Evolutionary conservation across 2,113 vertebrate species (phyloP), one percentile per base, ranked within the genome.

Genomic region (Bos javanicus): DNA sequence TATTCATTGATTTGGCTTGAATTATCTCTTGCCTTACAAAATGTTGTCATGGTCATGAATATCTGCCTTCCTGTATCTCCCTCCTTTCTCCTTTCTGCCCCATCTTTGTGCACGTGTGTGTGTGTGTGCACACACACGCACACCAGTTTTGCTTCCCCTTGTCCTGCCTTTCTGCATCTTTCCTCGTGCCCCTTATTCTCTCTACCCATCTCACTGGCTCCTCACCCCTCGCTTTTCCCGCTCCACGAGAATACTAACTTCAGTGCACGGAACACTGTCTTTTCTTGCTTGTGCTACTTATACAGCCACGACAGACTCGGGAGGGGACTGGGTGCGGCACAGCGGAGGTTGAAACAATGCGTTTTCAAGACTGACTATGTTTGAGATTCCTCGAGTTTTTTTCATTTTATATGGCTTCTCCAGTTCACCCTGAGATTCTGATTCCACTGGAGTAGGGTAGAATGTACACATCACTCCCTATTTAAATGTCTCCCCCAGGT

Each of bases 51-150:
- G 6, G 62, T 52, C 23, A 23, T 48, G 52, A 71, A 28, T 39
- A 30, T 21, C n/a, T 17, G 13, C 93, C 39, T 52, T 80, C 83
- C 95, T 91, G 87, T 36, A 80, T 50, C 15, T 86, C 78, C 84
- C 81, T 39, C 81, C 17, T 33, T 23, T 52, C 74, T 17, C 19
- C 25, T 91, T 82, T n/a, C 89, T 54, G 25, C 82, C 59, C 80
- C 43, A 36, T 52, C 23, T 43, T 25, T 84, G 1, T 43, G 4
- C 28, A 10, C 7, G 4, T 54, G 28, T 56, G 2, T 10, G 15
- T 17, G 11, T 0, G 9, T 0, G 11, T 30, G 28, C 64, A 60
- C 6, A 19, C 15, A 33, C 1, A 3, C 0, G 2, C 9, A 3
- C 21, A 14, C 39, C 26, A 30, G 12, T 78, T 71, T 60, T 26